Evolutionary conservation across 2,888 invertebrate species (phyloP), one percentile per base, ranked within the genome.

Genomic region (Drosophila helvetica): DNA sequence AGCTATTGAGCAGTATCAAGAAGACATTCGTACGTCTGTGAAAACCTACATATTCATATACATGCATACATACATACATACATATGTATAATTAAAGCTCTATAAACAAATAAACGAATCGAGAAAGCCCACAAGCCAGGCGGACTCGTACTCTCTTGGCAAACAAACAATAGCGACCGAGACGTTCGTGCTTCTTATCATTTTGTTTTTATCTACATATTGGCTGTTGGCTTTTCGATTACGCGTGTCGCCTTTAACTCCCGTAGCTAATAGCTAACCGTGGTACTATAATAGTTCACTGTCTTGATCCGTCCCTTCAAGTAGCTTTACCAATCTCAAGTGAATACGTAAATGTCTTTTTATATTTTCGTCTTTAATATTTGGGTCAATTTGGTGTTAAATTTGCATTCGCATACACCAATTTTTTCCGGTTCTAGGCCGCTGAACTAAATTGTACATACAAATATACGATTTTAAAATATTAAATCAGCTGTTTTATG

Each of bases 201-300:
- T 50, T 33, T 42, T 19, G 22, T 45, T 71, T 71, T 71, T 71
- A 71, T 71, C 70, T 70, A 48, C 45, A 55, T 42, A 45, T 46
- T 48, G 33, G 62, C 55, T 55, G 56, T 70, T 62, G 56, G 52
- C 30, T 70, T 68, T 56, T 53, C 56, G 70, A 70, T 70, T 63
- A 68, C 38, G n/a, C 47, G 48, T 19, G 52, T 55, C 25, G 52
- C 15, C 45, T 55, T 17, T 25, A 17, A 15, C 45, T 50, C 25
- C 10, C 25, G 12, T 12, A 42, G 55, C 22, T 43, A 38, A n/a
- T 52, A 22, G 66, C 51, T 47, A 38, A 66, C 27, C 45, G 33
- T 33, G 33, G 33, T 33, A 33, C 33, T 15, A 12, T 33, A 33
- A 12, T 12, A 57, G 22, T 12, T 47, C 22, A 17, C 48, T 47